Base-by-base conservation (phyloP, 1,140 invertebrate genomes). In the Pogonomyrmex californicus region DNA sequence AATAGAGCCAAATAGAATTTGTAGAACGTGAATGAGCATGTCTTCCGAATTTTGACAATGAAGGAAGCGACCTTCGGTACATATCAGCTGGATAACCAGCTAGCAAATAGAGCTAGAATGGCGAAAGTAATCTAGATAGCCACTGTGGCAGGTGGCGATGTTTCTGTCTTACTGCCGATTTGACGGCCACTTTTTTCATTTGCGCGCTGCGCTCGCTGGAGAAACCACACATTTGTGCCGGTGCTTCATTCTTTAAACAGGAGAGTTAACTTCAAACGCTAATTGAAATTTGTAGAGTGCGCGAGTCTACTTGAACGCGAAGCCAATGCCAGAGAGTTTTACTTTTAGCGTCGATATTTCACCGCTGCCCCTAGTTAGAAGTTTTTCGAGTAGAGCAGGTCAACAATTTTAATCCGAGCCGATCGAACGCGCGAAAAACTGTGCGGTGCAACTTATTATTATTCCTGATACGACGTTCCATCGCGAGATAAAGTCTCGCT, bases 221-320 rank as follows among this genome's bases (percentile, higher is more conserved):
- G 68, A 82, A 82, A 82, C n/a, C 30, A 71, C 65, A 66, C 51
- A 38, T 65, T 56, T 38, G 12, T 23, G 12, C 5, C 10, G 49
- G 23, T 58, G 54, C 66, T 73, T 56, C 65, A 38, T 71, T 44
- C 79, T 47, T 82, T 71, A 56, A 70, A 71, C 38, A 66, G 41
- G n/a, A 73, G 51, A 58, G 17, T 70, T 60, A 51, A 71, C 51
- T 82, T 77, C 41, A 49, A 85, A 78, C 70, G 70, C 33, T 85
- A 63, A 85, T 85, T 77, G 47, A 77, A 78, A 77, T 85, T 85
- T 82, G 49, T 81, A 71, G 65, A 66, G 49, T 33, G 23, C 23
- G 36, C 65, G 17, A 71, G 78, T 54, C 63, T 71, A 60, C 78
- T 71, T 70, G 38, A 70, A 68, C 77, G 4, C 47, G 14, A 56